Conservation (phyloP, 2,113 vertebrate genomes). For the Xenopus laevis region DNA sequence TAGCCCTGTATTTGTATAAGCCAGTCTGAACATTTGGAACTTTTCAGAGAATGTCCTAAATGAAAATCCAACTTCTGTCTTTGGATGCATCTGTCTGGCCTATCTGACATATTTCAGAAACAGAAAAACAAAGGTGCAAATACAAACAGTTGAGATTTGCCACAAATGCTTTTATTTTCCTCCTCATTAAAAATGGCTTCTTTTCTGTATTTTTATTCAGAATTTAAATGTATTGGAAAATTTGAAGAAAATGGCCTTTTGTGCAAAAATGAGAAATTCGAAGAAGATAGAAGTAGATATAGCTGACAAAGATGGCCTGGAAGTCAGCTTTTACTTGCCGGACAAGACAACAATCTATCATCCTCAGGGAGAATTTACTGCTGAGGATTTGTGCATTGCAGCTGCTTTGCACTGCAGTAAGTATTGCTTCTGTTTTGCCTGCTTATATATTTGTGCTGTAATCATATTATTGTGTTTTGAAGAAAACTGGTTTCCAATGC, state of each 20-base stretch:
- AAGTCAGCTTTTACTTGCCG: slow-evolving; percentile 79
- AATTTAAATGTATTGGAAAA: slow-evolving; percentile 77
- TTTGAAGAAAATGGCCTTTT: slow-evolving; percentile 90
- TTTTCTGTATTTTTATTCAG: slow-evolving; percentile 52
- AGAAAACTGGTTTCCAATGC: too few species aligned
- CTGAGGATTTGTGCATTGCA: slow-evolving; percentile 80
- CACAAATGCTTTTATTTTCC: too few species aligned
- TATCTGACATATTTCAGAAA: too few species aligned
- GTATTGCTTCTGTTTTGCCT: slow-evolving; percentile 49
- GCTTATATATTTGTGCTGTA: not conserved
- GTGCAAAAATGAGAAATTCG: slow-evolving; percentile 88
- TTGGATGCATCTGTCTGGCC: too few species aligned
- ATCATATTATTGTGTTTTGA: not conserved
- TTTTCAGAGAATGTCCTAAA: too few species aligned
- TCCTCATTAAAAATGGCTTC: too few species aligned
- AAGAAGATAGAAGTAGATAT: slow-evolving; percentile 65
- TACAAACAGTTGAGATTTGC: too few species aligned
- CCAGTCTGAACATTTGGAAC: too few species aligned
- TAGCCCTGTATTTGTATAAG: too few species aligned
- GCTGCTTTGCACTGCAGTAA: slow-evolving; percentile 87
- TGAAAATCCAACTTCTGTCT: too few species aligned
- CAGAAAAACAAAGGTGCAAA: too few species aligned
- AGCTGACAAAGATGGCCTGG: slow-evolving; percentile 69
- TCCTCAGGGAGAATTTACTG: slow-evolving; percentile 71
- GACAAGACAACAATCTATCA: slow-evolving; percentile 69